phyloP scores from a whole-genome alignment of 2,888 invertebrate species.

The Polydrusus pterygomalis region DNA sequence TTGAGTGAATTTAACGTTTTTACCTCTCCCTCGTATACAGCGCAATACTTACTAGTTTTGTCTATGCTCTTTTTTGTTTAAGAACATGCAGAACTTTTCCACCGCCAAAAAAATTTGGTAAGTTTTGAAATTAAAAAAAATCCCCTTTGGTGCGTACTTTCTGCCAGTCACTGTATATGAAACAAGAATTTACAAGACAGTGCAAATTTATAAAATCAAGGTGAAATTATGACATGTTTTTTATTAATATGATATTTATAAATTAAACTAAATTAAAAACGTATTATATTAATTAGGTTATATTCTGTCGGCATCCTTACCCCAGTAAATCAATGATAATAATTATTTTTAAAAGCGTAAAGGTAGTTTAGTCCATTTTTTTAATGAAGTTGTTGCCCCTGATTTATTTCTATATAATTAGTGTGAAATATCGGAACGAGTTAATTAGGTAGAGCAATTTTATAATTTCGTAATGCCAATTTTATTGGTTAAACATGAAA shows the following conservation, averaged over 20 bases:
- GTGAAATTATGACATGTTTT: background rate
- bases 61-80: too few species aligned
- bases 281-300: background rate
- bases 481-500: background rate
- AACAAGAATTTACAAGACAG: background rate
- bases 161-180: background rate
- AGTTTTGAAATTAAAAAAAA: too few species aligned
- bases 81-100: too few species aligned
- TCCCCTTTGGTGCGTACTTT: too few species aligned
- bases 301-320: conserved; percentile 11
- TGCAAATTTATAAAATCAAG: conserved; percentile 2
- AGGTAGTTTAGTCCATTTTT: background rate
- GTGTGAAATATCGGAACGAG: background rate
- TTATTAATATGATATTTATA: background rate
- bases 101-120: too few species aligned
- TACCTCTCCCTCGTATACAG: too few species aligned
- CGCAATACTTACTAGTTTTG: too few species aligned
- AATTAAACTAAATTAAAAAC: conserved; percentile 7
- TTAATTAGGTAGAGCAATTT: background rate
- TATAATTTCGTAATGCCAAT: conserved; percentile 7
- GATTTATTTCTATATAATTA: background rate
- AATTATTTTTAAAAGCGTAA: background rate
- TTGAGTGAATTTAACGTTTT: too few species aligned
- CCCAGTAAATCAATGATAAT: conserved; percentile 5
- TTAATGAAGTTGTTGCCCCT: conserved; percentile 21